Evolutionary conservation across 2,113 vertebrate species (phyloP).

Genomic region (Syrrhaptes paradoxus): DNA sequence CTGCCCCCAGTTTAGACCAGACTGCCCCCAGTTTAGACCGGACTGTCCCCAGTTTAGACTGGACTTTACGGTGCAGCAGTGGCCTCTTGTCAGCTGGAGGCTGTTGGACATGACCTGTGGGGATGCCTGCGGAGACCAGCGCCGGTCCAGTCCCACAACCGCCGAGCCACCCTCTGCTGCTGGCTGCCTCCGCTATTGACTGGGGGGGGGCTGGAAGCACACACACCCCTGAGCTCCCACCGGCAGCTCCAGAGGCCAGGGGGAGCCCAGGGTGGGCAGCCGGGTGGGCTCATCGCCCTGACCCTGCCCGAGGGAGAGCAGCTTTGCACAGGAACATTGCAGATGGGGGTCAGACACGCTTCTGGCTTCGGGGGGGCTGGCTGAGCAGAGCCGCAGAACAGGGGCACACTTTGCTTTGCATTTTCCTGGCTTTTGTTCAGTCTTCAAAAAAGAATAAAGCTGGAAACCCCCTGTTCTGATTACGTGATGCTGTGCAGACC

Average conservation of each 20-base stretch:
- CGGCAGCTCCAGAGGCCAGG: rapidly evolving
- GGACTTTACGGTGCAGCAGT: background rate
- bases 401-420: background rate
- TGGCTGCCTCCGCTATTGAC: background rate
- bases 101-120: rapidly evolving
- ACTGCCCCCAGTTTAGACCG: too few species aligned
- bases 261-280: rapidly evolving
- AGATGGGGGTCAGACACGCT: background rate
- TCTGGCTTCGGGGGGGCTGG: background rate
- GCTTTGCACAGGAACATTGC: background rate
- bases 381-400: background rate
- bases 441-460: background rate
- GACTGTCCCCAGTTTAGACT: background rate
- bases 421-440: background rate
- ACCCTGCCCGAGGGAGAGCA: background rate
- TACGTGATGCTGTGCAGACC: background rate
- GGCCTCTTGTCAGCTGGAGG: background rate
- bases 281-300: background rate
- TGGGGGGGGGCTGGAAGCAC: too few species aligned
- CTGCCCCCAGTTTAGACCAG: background rate
- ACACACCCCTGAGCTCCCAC: too few species aligned
- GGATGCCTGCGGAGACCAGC: background rate
- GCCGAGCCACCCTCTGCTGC: too few species aligned
- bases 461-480: background rate
- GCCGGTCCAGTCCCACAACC: background rate